Base-by-base conservation (phyloP, 1,140 invertebrate species). In the Drosophila subobscura region DNA sequence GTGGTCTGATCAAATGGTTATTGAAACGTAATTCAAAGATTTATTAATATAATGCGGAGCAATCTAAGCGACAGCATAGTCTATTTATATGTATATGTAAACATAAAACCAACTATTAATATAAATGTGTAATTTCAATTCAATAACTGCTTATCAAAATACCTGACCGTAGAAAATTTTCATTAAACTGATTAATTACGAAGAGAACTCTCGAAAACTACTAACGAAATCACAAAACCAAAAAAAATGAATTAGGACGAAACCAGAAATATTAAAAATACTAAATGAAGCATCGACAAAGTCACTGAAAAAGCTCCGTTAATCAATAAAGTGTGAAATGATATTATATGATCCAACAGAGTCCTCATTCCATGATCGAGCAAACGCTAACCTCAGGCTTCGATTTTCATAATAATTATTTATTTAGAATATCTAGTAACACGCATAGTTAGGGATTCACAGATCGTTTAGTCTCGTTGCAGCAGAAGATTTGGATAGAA, bases 401-500 rank as follows among this genome's bases (percentile, higher is more conserved):
- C 23, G 10, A 8, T 20, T 50, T 51, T 20, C 42, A 44, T 37
- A 27, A 41, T 16, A 47, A 6, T 27, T 47, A 1, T 68, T 55
- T 66, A 41, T 66, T 68, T 22, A 55, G 20, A 16, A 37, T 51
- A 44, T 42, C 33, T 65, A n/a, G 27, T 53, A 59, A 61, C 29
- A 45, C 27, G 23, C 5, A 59, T 33, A 14, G 33, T 1, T 20
- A 1, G 16, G 16, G 16, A n/a, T 33, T 29, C 27, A 37, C 27
- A 64, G 8, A 23, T 51, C n/a, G 10, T n/a, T 70, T 58, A 71
- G 41, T 64, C 59, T 10, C 76, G 78, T 0, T 71, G 25, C 14
- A 97, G 91, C 92, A 98, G 96, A 41, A 94, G 92, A 94, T 99
- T 99, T 1, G 96, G 95, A 93, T 97, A 99, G 93, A 99, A 99